These are phyloP conservation scores for Lamellibrachia satsuma DNA, from an alignment of 2,888 invertebrate genomes.

Conservation along the genomic window DNA sequence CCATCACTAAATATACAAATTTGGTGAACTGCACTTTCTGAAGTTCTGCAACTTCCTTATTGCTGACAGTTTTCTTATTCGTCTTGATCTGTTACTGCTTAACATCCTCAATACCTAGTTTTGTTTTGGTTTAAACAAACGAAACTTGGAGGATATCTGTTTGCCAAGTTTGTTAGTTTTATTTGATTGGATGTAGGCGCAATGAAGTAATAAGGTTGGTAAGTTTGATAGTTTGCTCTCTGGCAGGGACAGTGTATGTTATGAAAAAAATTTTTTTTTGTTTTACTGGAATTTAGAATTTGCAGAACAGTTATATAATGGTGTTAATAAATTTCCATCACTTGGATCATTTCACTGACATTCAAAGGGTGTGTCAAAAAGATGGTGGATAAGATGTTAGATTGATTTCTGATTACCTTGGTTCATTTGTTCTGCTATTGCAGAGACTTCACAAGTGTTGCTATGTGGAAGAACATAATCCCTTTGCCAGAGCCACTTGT, in stretches of 20 bases:
- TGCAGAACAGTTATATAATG: background rate
- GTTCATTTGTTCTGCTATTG: background rate
- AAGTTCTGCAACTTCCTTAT: background rate
- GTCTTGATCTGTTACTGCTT: background rate
- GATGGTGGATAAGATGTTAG: background rate
- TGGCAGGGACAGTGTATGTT: background rate
- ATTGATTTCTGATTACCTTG: background rate
- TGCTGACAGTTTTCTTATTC: background rate
- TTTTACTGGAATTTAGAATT: background rate
- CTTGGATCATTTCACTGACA: background rate
- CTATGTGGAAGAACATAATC: background rate
- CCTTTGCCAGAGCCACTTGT: background rate
- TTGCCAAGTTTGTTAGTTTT: background rate
- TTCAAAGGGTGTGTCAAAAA: background rate
- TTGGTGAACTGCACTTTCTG: background rate
- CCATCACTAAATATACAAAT: background rate
- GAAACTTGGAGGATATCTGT: background rate
- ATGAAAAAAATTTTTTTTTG: background rate
- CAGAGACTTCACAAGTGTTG: background rate
- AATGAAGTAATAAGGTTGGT: background rate
- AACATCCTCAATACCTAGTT: background rate
- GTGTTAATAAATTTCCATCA: background rate
- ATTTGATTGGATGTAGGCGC: background rate
- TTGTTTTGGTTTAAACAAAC: background rate
- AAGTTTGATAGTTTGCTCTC: background rate